Conservation (phyloP, 1,140 invertebrate genomes). For the Lepidurus packardi region DNA sequence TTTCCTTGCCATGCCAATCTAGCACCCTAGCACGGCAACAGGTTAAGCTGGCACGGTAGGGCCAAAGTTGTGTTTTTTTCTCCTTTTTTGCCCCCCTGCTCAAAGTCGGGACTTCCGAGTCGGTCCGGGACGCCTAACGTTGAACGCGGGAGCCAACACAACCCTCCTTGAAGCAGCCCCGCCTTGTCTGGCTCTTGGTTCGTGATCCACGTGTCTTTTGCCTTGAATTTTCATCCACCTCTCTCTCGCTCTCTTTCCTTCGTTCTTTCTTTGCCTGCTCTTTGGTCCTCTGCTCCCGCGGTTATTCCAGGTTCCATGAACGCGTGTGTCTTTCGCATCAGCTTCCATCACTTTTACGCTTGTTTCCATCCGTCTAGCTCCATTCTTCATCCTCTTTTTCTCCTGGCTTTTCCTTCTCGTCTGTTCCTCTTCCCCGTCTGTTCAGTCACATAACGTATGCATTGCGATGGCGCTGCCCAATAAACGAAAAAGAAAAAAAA, state of each 20-base stretch:
- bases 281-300: conserved; percentile 3
- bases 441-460: neutral
- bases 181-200: conserved; percentile 12
- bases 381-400: conserved; percentile 37
- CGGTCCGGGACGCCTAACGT: neutral
- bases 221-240: neutral
- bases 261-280: neutral
- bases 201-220: conserved; percentile 10
- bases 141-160: no score
- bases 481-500: neutral
- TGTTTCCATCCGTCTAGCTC: neutral
- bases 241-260: neutral
- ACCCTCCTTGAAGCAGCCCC: neutral
- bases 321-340: conserved; percentile 24
- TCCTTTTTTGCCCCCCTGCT: no score
- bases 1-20: neutral
- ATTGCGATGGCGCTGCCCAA: conserved; percentile 6
- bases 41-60: no score
- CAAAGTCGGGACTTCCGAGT: conserved; percentile 5
- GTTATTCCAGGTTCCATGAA: neutral
- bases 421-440: neutral
- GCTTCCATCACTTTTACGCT: conserved; percentile 24
- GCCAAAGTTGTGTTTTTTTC: no score
- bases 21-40: no score
- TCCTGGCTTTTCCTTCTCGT: conserved; percentile 15